Evolutionary conservation across 2,888 invertebrate species (phyloP).

Genomic region (Zaprionus lineosus): DNA sequence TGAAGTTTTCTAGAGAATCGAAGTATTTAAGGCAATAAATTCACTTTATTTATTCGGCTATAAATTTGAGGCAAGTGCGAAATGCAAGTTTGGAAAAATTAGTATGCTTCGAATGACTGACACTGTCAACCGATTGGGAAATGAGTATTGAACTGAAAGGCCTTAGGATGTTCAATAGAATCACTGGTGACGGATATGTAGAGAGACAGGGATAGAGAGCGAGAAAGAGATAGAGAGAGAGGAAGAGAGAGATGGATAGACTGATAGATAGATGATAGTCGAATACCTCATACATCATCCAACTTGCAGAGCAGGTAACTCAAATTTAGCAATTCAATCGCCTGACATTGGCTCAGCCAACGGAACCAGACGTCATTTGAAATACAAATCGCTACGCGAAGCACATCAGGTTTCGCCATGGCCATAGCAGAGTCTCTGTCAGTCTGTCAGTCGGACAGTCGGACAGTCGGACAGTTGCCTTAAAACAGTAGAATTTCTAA

Average conservation of each 20-base stretch:
- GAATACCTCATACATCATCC: conserved; percentile 40
- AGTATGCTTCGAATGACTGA: conserved; percentile 29
- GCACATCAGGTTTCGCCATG: conserved; percentile 69
- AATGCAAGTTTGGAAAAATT: conserved; percentile 17
- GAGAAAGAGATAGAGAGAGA: too few species aligned
- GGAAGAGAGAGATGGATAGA: conserved; percentile 22
- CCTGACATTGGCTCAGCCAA: conserved; percentile 58
- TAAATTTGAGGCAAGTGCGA: conserved; percentile 28
- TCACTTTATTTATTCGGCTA: conserved; percentile 13
- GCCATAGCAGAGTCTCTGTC: conserved; percentile 24
- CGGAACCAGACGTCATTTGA: conserved; percentile 77
- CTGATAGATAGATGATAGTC: conserved; percentile 41
- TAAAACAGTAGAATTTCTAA: conserved; percentile 69
- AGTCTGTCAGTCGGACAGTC: conserved; percentile 21
- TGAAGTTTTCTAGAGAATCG: too few species aligned
- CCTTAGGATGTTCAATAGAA: neutral
- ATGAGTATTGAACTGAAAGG: neutral
- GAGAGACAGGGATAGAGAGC: too few species aligned
- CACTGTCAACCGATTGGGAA: conserved; percentile 3
- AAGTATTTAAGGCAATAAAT: too few species aligned
- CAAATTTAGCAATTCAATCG: conserved; percentile 69
- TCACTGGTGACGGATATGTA: too few species aligned
- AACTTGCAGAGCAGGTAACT: conserved; percentile 41
- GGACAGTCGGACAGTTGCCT: conserved; percentile 33
- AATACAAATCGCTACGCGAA: conserved; percentile 70